Conservation (phyloP, 2,797 vertebrate species). For the Pristis pectinata region DNA sequence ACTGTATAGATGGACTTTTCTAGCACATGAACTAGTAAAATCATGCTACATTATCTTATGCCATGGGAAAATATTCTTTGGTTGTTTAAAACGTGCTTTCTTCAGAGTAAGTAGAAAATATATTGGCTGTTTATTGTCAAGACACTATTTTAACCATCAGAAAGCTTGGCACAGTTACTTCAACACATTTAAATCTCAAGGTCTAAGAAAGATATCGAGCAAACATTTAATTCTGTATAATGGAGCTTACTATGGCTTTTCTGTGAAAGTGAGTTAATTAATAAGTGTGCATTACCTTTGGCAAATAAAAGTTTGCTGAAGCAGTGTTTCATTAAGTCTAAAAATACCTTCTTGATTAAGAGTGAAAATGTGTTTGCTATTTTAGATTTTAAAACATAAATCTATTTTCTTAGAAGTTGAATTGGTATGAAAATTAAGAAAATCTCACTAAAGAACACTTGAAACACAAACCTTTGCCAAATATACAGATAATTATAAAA, state of each 20-base stretch:
- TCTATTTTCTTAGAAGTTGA: neutral
- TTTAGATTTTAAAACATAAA: constrained; percentile 1
- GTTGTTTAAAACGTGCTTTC: neutral
- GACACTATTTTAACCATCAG: neutral
- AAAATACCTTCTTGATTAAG: neutral
- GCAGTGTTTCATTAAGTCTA: constrained; percentile 15
- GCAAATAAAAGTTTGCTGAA: constrained; percentile 20
- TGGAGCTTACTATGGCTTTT: neutral
- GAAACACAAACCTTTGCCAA: neutral
- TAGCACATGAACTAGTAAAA: neutral
- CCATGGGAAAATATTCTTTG: neutral
- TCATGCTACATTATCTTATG: neutral
- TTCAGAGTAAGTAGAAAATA: neutral
- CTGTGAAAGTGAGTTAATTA: constrained; percentile 14
- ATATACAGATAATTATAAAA: neutral
- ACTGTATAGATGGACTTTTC: neutral
- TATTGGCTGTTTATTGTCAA: neutral
- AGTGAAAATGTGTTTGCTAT: neutral
- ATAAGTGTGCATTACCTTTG: constrained; percentile 17
- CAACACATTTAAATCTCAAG: neutral
- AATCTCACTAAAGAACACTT: neutral
- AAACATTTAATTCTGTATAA: constrained; percentile 20
- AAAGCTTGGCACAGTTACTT: neutral
- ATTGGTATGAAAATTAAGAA: neutral
- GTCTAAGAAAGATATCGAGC: neutral